Conservation (phyloP, 23 tunicate species). For the Trididemnum miniatum region DNA sequence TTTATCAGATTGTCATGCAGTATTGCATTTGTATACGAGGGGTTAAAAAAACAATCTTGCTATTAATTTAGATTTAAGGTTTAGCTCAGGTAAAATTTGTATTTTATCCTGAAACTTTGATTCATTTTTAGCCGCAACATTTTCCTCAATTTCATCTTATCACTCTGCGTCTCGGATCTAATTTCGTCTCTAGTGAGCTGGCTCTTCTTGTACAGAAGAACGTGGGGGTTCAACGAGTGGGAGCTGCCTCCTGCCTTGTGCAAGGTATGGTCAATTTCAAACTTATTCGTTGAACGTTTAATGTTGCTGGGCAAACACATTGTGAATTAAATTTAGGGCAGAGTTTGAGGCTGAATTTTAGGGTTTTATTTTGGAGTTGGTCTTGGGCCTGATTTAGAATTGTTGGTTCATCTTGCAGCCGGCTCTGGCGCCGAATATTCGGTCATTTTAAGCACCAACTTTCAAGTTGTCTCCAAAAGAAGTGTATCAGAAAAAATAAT, state of each 20-base stretch:
- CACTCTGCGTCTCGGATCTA: conserved; percentile 48
- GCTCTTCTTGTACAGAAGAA: conserved; percentile 54
- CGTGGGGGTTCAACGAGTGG: conserved; percentile 60
- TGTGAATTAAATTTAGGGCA: too few relatives aligned
- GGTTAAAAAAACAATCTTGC: too few relatives aligned
- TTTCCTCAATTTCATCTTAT: conserved; percentile 35
- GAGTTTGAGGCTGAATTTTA: too few relatives aligned
- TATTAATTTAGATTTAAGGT: too few relatives aligned
- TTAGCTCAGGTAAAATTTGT: not conserved
- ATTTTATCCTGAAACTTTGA: not conserved
- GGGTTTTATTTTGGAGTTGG: too few relatives aligned
- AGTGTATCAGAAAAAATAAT: too few relatives aligned
- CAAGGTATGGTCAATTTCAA: conserved; percentile 23
- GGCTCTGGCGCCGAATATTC: too few relatives aligned
- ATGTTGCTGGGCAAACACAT: not conserved
- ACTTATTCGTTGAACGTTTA: not conserved
- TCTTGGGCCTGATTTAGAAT: too few relatives aligned
- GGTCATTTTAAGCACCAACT: not conserved
- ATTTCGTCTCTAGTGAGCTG: conserved; percentile 52
- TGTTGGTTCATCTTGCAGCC: too few relatives aligned
- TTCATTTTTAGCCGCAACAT: conserved; percentile 14
- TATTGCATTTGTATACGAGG: too few relatives aligned
- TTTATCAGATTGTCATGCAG: too few relatives aligned
- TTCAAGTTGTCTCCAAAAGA: too few relatives aligned
- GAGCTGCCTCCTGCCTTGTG: conserved; percentile 29